A percentile compares a stretch with the other conserved stretches of the same genome.
These are phyloP conservation scores for Steromphala cineraria DNA, from an alignment of 2,888 invertebrate species.

Conservation along the genomic window DNA sequence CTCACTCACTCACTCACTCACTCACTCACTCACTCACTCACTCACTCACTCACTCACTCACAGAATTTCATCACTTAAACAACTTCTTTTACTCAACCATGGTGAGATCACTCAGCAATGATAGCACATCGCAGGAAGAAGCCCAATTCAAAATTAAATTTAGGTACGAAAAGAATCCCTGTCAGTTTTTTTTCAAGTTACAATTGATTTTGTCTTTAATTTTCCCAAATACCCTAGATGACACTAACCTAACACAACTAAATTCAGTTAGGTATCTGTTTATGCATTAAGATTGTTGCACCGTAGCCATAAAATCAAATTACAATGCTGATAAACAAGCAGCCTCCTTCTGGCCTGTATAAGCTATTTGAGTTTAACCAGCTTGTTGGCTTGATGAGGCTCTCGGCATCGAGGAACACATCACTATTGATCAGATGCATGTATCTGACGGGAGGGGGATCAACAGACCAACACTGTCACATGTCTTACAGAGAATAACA, in stretches of 20 bases:
- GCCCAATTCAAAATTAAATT: neutral
- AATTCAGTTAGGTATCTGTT: slow-evolving; percentile 5
- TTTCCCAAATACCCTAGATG: neutral
- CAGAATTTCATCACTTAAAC: no score
- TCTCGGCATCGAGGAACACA: neutral
- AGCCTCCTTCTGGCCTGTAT: slow-evolving; percentile 8
- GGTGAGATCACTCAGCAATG: no score
- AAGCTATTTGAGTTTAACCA: neutral
- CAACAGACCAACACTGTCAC: no score
- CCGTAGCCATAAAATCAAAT: slow-evolving; percentile 1
- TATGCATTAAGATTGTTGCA: neutral
- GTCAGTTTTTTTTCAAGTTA: no score
- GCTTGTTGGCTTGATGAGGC: neutral
- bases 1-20: neutral
- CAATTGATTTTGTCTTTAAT: no score
- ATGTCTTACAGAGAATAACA: no score
- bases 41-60: neutral
- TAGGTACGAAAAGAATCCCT: no score
- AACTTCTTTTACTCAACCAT: no score
- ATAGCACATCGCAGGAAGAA: no score
- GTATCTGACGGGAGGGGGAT: no score
- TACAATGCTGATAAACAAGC: slow-evolving; percentile 20
- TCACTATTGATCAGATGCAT: no score
- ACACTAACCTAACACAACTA: neutral
- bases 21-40: slow-evolving; percentile 6